Conservation (phyloP, 2,113 vertebrate genomes). For the Holacanthus passer region DNA sequence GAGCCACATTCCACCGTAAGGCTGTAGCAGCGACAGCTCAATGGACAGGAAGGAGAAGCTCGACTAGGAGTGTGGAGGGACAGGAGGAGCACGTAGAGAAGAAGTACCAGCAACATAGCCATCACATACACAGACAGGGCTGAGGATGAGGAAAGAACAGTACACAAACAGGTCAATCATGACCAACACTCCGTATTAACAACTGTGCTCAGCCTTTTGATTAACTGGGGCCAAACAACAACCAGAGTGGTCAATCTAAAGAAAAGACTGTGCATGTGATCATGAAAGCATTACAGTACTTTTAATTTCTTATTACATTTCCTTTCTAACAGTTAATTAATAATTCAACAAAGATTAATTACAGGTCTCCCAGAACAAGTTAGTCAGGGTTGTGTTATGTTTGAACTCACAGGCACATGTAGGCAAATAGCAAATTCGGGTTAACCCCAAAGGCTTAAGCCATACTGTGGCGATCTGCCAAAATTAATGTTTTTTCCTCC, state of each 20-base stretch:
- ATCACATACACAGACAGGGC: constrained; percentile 38
- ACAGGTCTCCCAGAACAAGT: neutral
- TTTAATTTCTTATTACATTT: no score
- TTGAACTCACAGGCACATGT: neutral
- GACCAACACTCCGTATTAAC: neutral
- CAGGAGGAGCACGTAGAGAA: constrained; percentile 63
- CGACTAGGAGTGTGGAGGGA: constrained; percentile 50
- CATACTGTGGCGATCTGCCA: no score
- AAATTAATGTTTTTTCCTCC: no score
- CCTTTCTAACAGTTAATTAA: no score
- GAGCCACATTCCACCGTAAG: constrained; percentile 93
- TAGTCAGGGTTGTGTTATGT: neutral
- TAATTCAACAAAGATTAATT: no score
- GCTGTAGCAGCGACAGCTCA: constrained; percentile 91
- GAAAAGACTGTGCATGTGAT: neutral
- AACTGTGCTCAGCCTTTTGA: neutral
- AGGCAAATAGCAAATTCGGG: neutral
- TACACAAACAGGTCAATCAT: neutral
- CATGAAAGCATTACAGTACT: constrained; percentile 9
- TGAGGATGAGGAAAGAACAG: neutral
- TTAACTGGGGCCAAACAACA: neutral
- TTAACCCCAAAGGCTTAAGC: neutral
- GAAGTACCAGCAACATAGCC: constrained; percentile 44
- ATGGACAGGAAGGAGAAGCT: constrained; percentile 79
- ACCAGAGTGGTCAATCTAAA: neutral